These are phyloP conservation scores for Belonocnema kinseyi DNA, from an alignment of 1,140 invertebrate genomes.

Conservation along the genomic window DNA sequence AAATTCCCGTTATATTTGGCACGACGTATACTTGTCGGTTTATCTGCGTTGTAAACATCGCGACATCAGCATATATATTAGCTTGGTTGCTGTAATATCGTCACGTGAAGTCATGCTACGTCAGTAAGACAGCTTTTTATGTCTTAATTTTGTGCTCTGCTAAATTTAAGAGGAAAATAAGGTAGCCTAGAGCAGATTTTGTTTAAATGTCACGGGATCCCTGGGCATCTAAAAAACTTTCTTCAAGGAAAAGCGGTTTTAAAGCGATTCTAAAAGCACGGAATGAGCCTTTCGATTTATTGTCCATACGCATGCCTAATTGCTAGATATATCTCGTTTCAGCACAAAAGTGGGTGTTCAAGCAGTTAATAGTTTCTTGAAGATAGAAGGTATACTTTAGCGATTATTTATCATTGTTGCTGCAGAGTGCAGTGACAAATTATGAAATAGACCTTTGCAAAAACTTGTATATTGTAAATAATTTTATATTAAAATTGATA, in stretches of 20 bases:
- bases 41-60: constrained; percentile 1
- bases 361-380: constrained; percentile 4
- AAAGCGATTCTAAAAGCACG: too few species aligned
- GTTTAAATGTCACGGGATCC: neutral
- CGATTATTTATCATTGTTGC: too few species aligned
- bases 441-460: too few species aligned
- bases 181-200: neutral
- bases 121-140: neutral
- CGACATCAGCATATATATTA: neutral
- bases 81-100: neutral
- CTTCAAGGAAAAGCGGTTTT: neutral
- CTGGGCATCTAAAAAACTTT: neutral
- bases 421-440: too few species aligned
- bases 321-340: too few species aligned
- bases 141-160: neutral
- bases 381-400: neutral
- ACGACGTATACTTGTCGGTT: neutral
- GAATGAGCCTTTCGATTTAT: neutral
- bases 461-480: too few species aligned
- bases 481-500: too few species aligned
- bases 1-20: too few species aligned
- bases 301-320: neutral
- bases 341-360: too few species aligned
- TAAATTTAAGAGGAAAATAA: neutral
- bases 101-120: neutral